Evolutionary conservation across 2,113 vertebrate genomes (phyloP).

Genomic region (Rutilus rutilus): DNA sequence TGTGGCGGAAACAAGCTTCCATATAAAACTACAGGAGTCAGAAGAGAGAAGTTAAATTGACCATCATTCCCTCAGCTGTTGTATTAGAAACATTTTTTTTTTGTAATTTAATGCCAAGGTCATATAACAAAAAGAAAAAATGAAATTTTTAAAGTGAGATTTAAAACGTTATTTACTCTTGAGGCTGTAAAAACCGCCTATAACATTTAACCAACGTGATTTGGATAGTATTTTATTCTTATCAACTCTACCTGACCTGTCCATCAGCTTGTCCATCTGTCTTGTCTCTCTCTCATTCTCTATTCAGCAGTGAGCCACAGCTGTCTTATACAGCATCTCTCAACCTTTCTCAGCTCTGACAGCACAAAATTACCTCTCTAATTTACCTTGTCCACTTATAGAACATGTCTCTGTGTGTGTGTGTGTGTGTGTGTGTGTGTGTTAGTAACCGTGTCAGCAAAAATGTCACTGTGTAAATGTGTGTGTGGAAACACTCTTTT

Average conservation of each 20-base stretch:
- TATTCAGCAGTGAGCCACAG: conserved; percentile 46
- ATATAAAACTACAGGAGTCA: background rate
- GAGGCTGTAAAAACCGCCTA: background rate
- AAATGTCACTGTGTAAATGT: conserved; percentile 28
- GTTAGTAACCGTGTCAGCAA: conserved; percentile 45
- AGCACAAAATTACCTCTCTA: conserved; percentile 58
- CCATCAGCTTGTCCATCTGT: conserved; percentile 21
- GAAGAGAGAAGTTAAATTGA: background rate
- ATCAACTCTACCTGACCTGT: conserved; percentile 19
- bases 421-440: conserved; percentile 22
- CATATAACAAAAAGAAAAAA: too few relatives aligned
- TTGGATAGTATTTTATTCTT: background rate
- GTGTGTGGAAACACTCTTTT: conserved; percentile 30
- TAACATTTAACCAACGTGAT: background rate
- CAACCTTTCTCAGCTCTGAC: conserved; percentile 50
- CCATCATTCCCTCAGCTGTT: background rate
- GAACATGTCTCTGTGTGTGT: conserved; percentile 35
- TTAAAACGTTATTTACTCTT: background rate
- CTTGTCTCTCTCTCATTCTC: conserved; percentile 43
- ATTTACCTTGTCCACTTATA: conserved; percentile 51
- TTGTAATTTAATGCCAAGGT: too few relatives aligned
- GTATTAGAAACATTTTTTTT: too few relatives aligned
- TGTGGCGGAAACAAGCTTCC: too few relatives aligned
- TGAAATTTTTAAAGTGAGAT: background rate
- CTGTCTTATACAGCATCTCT: conserved; percentile 46